These are phyloP conservation scores for Drosophila sp. DNA, from an alignment of 1,140 invertebrate species.

Conservation along the genomic window DNA sequence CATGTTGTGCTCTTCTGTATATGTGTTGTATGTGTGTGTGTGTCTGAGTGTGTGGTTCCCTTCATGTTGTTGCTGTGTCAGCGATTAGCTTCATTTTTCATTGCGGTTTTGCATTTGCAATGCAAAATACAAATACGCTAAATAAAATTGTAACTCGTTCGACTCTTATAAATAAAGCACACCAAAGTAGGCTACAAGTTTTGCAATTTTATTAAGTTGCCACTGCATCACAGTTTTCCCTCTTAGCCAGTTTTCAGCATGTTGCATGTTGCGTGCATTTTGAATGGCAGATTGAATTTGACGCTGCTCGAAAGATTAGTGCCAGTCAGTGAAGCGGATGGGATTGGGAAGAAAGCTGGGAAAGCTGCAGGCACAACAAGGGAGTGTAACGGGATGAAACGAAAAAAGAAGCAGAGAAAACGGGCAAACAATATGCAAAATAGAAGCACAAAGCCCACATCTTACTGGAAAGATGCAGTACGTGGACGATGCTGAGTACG, in stretches of 20 bases:
- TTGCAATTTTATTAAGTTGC: conserved; percentile 16
- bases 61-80: conserved; percentile 41
- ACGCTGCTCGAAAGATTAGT: conserved; percentile 50
- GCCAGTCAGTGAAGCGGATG: conserved; percentile 22
- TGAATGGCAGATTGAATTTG: conserved; percentile 78
- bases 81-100: conserved; percentile 65
- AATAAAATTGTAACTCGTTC: conserved; percentile 40
- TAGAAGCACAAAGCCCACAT: conserved; percentile 57
- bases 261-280: conserved; percentile 8
- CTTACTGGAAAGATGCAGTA: conserved; percentile 25
- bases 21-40: conserved; percentile 10
- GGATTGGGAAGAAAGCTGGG: conserved; percentile 17
- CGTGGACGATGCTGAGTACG: background rate
- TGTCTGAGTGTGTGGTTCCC: conserved; percentile 7
- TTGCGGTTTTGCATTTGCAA: conserved; percentile 50
- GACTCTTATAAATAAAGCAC: conserved; percentile 53
- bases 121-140: conserved; percentile 17
- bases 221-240: background rate
- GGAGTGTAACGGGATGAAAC: conserved; percentile 19
- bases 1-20: conserved; percentile 3
- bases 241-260: background rate
- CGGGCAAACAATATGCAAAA: conserved; percentile 74
- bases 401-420: conserved; percentile 24
- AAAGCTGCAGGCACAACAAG: conserved; percentile 23
- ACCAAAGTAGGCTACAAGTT: conserved; percentile 45